Evolutionary conservation across 2,888 invertebrate genomes (phyloP).

Genomic region (Gnatocerus cornutus): DNA sequence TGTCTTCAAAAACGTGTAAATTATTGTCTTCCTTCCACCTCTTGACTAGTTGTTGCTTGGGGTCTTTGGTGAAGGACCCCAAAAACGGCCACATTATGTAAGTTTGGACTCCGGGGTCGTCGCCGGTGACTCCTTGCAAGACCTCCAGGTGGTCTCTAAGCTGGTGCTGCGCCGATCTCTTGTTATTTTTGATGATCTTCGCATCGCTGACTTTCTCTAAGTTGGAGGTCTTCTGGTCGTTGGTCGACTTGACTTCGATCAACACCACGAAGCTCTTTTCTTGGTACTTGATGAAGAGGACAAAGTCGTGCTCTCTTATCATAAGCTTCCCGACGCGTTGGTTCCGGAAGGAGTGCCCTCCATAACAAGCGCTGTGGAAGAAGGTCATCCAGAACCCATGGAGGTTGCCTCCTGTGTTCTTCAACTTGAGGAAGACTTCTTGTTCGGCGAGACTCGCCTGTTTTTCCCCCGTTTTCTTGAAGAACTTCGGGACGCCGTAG

Average conservation of each 20-base stretch:
- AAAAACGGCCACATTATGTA: slow-evolving; percentile 69
- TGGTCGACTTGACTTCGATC: slow-evolving; percentile 67
- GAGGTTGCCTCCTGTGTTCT: slow-evolving; percentile 29
- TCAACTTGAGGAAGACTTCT: slow-evolving; percentile 60
- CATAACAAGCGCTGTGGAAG: slow-evolving; percentile 66
- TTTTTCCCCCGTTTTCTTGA: slow-evolving; percentile 61
- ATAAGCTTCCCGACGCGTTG: slow-evolving; percentile 66
- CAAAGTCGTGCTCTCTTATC: slow-evolving; percentile 68
- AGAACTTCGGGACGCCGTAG: slow-evolving; percentile 63
- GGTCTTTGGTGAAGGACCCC: slow-evolving; percentile 62
- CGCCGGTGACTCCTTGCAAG: slow-evolving; percentile 56
- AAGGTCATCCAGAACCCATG: slow-evolving; percentile 64
- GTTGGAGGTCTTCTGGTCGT: slow-evolving; percentile 59
- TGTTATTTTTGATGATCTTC: slow-evolving; percentile 67
- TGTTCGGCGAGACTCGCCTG: slow-evolving; percentile 65
- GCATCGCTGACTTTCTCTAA: slow-evolving; percentile 64
- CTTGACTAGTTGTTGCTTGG: slow-evolving; percentile 61
- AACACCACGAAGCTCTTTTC: slow-evolving; percentile 59
- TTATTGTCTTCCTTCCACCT: slow-evolving; percentile 66
- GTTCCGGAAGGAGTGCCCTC: slow-evolving; percentile 65
- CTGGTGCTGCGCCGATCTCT: slow-evolving; percentile 67
- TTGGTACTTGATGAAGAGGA: slow-evolving; percentile 63
- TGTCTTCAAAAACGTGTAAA: slow-evolving; percentile 65
- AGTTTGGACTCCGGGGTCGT: slow-evolving; percentile 56
- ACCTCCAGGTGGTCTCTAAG: slow-evolving; percentile 67